Base-by-base conservation (phyloP, 2,888 invertebrate genomes). In the Rhamnusium bicolor region DNA sequence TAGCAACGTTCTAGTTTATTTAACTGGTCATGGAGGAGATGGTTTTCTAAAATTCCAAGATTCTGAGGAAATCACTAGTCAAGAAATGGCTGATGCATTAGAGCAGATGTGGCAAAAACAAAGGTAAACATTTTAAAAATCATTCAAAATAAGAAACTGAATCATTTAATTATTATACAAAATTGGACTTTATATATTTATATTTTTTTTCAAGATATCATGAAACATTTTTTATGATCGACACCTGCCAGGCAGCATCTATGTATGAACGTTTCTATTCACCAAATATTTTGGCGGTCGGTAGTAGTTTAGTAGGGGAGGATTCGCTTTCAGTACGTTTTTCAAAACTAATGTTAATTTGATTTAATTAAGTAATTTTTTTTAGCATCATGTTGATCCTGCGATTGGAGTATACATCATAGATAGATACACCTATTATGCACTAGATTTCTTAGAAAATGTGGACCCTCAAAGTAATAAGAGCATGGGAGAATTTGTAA, bases 71-170 rank as follows among this genome's bases (percentile, higher is more conserved):
- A 96, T 99, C 19, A 99, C 99, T 1, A 98, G 96, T 88, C 96
- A 98, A 83, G 99, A 99, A 87, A 89, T 99, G 83, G 99, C 98
- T 16, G 99, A 99, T 92, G 99, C 99, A 16, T 92, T 99, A 68
- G 98, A 99, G 86, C 99, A 99, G 89, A 99, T 99, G 99, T 98
- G 98, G 97, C 98, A 99, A 85, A 99, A 99, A 86, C 93, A 95
- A 87, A 93, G 98, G 95, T 96, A 86, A 92, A 93, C 86, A 49
- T 71, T 32, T 66, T n/a, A n/a, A n/a, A n/a, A n/a, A n/a, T n/a
- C n/a, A n/a, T n/a, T n/a, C n/a, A n/a, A n/a, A n/a, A n/a, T n/a
- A n/a, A n/a, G n/a, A n/a, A n/a, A n/a, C n/a, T n/a, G n/a, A n/a
- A n/a, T n/a, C n/a, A n/a, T n/a, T n/a, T n/a, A n/a, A n/a, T n/a